Base-by-base conservation (phyloP, 2,797 vertebrate genomes). In the Pipistrellus nathusii region DNA sequence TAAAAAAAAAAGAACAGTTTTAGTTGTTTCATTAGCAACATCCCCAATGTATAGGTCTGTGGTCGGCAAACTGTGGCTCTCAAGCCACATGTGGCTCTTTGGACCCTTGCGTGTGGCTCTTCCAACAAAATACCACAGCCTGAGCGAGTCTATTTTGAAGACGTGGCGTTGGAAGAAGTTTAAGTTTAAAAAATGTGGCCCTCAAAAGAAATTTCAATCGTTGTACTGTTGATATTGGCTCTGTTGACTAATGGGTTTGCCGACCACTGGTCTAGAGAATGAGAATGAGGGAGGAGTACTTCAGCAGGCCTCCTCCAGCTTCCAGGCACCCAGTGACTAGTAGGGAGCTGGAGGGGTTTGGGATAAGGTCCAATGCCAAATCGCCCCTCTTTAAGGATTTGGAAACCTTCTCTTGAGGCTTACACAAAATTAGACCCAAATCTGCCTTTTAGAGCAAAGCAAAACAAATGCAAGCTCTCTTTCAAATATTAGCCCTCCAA, bases 401-500 rank as follows among this genome's bases (percentile, higher is more conserved):
- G 71, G 69, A 59, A 30, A 30, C 41, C 23, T 85, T 68, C 32
- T 87, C 32, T 51, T 55, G 14, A 0, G 30, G n/a, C 51, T 88
- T 83, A 20, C 5, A 30, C 38, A 48, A 66, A 71, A 95, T 82
- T 83, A 78, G 95, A 48, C 38, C 32, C 84, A 68, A 62, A 84
- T 18, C 59, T 80, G 35, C 30, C 35, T 93, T 90, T 83, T 68
- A 51, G 32, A 55, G 41, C 55, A 93, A 93, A 82, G 82, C 23
- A 91, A 88, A 95, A 77, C 73, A 92, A 88, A 92, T 46, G 53
- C 3, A 64, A 18, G 62, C 17, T 84, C 21, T 23, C 30, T 81
- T 88, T 90, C 80, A 90, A 93, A 85, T 85, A 66, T 9, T 66
- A 53, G 9, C 20, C 81, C 10, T 93, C n/a, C 35, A 90, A 57